phyloP scores from a whole-genome alignment of 1,140 invertebrate genomes.

The Neodiprion fabricii region DNA sequence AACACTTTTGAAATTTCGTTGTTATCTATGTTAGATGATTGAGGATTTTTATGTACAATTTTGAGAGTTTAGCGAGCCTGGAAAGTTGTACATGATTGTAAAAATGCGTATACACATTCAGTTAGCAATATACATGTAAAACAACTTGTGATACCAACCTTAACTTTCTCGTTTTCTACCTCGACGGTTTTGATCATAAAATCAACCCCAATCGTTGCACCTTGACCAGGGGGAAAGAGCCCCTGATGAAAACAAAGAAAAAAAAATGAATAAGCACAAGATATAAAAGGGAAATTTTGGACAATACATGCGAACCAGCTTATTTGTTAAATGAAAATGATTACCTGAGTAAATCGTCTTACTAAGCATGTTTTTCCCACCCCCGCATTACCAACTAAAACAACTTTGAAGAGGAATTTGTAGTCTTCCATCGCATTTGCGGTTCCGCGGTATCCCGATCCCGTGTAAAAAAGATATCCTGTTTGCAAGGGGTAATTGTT shows the following conservation, averaged over 20 bases:
- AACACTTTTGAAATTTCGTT: too few species aligned
- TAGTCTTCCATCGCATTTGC: slow-evolving; percentile 88
- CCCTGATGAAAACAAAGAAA: slow-evolving; percentile 63
- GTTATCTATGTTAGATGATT: too few species aligned
- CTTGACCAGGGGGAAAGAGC: slow-evolving; percentile 94
- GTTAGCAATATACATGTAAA: background rate
- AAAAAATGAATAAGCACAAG: slow-evolving; percentile 14
- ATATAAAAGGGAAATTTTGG: too few species aligned
- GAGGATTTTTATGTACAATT: too few species aligned
- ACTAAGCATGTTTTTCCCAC: slow-evolving; percentile 95
- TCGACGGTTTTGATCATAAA: slow-evolving; percentile 99
- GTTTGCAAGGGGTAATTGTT: slow-evolving; percentile 9
- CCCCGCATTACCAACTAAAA: slow-evolving; percentile 92
- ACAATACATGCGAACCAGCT: background rate
- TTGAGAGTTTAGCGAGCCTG: background rate
- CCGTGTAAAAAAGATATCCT: background rate
- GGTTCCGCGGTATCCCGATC: background rate
- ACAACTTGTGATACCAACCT: slow-evolving; percentile 68
- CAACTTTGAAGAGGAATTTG: slow-evolving; percentile 98
- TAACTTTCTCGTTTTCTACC: slow-evolving; percentile 98
- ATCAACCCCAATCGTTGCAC: slow-evolving; percentile 98
- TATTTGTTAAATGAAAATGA: slow-evolving; percentile 4
- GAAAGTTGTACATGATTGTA: background rate
- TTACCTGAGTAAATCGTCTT: slow-evolving; percentile 83
- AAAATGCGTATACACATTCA: background rate